Evolutionary conservation across 2,113 vertebrate species (phyloP), one percentile per base, ranked within the genome.

Genomic region (Anseranas semipalmata): DNA sequence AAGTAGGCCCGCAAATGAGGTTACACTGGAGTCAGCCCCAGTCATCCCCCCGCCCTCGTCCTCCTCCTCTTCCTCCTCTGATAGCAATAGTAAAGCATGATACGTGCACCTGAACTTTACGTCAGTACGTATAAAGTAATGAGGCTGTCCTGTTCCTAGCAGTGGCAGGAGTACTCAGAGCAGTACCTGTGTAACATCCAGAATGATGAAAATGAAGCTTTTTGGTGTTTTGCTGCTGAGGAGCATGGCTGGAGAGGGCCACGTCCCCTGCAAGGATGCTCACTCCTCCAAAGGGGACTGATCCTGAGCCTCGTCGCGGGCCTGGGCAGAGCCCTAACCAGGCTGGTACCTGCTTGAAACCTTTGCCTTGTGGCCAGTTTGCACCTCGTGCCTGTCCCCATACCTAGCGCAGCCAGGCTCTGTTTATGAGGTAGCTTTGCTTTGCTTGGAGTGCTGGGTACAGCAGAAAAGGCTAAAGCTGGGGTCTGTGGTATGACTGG

Each of bases 81-180:
- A 59, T 21, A n/a, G 65, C 28, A 50, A 1, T 32, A 37, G 41
- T 22, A 46, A 53, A 63, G 43, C 22, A 2, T 1, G 6, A 37
- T 68, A 27, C 3, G 2, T 27, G 0, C 15, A 3, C 10, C 12
- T 35, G 7, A 68, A 50, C 0, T 0, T 58, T 43, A 0, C 12
- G 22, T 37, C 35, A 76, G 45, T 46, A 30, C 15, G 1, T 0
- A 46, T 14, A 28, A 82, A 93, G 43, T 35, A 35, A 33, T 5
- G 60, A 67, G n/a, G 41, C 46, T 68, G 79, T 77, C 50, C 62
- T 48, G 25, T 43, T 83, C 66, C 3, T 7, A 10, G 9, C 5
- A 73, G 50, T 3, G 20, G 50, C n/a, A 35, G 50, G 63, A 87
- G 39, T 48, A 56, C 52, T 48, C 39, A 73, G n/a, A 37, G 17